Conservation (phyloP, 2,797 vertebrate genomes). For the Sebastes glaucus region DNA sequence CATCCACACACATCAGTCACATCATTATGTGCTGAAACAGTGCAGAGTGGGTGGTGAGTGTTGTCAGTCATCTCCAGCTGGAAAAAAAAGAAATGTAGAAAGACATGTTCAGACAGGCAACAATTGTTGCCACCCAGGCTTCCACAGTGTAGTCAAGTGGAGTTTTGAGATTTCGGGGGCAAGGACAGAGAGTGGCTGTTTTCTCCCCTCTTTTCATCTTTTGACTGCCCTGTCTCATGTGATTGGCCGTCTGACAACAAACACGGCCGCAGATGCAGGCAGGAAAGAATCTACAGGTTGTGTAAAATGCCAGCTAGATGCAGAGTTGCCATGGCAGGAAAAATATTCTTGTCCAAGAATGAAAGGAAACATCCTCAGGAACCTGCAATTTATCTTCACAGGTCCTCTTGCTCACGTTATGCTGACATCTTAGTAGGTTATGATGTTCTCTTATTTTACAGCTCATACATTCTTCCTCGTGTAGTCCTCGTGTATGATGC, state of each 20-base stretch:
- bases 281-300: constrained; percentile 41
- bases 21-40: constrained; percentile 66
- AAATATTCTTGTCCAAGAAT: not conserved
- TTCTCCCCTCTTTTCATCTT: constrained; percentile 48
- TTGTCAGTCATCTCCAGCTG: constrained; percentile 66
- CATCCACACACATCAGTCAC: constrained; percentile 68
- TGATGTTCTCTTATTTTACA: not conserved
- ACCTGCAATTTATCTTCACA: not conserved
- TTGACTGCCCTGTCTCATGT: constrained; percentile 40
- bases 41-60: constrained; percentile 66
- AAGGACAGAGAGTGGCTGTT: constrained; percentile 36
- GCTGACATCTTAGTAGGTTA: not conserved
- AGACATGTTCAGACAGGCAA: constrained; percentile 59
- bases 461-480: not conserved
- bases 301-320: constrained; percentile 40
- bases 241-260: constrained; percentile 51
- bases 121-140: constrained; percentile 59
- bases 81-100: constrained; percentile 28
- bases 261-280: constrained; percentile 21
- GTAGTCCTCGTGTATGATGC: not conserved
- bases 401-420: not conserved
- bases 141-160: constrained; percentile 47
- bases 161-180: constrained; percentile 54
- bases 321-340: constrained; percentile 10
- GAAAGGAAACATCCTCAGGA: constrained; percentile 16